Evolutionary conservation across 2,888 invertebrate genomes (phyloP).

Genomic region (Platycnemis pennipes): DNA sequence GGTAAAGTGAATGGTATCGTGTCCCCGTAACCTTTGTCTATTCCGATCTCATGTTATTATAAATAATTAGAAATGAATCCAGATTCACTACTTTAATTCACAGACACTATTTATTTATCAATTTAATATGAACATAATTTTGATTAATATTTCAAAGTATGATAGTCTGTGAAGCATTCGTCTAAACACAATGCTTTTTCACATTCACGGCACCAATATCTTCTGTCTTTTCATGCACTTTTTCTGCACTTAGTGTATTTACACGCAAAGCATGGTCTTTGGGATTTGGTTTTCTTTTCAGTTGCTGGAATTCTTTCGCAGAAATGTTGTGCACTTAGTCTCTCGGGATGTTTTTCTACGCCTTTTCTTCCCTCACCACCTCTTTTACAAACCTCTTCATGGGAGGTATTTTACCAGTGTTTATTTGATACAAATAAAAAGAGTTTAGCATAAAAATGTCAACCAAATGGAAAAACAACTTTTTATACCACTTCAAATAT

Average conservation of each 20-base stretch:
- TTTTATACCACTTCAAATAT: not conserved
- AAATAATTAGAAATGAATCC: not conserved
- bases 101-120: not conserved
- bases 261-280: not conserved
- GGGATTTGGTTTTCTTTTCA: not conserved
- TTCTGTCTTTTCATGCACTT: not conserved
- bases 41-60: not conserved
- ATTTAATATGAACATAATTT: not conserved
- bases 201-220: not conserved
- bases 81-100: not conserved
- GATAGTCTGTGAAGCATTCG: not conserved
- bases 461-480: not conserved
- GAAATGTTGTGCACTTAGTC: too few relatives aligned
- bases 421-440: not conserved
- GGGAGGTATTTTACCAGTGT: not conserved
- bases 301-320: too few relatives aligned
- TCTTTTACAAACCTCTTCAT: constrained; percentile 7
- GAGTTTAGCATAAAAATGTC: not conserved
- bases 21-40: not conserved
- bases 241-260: not conserved
- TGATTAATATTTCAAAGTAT: not conserved
- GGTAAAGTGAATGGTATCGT: not conserved
- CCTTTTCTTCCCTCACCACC: not conserved
- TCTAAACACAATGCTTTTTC: not conserved
- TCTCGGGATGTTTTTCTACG: not conserved